Percentiles rank a stretch among this genome's conserved stretches.
phyloP scores from a whole-genome alignment of 2,888 invertebrate species.

The Dasysyrphus tricinctus region DNA sequence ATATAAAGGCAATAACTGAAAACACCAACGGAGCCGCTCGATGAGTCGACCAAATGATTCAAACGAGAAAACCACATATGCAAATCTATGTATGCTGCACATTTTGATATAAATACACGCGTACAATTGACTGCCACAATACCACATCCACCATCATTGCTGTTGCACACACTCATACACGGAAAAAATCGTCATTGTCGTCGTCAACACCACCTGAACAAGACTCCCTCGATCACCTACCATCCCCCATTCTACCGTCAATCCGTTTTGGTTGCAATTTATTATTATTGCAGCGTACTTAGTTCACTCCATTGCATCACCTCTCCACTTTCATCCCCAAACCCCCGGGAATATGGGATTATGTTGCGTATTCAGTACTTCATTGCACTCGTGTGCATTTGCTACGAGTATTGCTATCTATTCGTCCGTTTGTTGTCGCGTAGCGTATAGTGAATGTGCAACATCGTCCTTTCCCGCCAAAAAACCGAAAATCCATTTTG shows the following conservation, averaged over 20 bases:
- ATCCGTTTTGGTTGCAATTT: conserved; percentile 70
- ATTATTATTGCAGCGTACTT: conserved; percentile 75
- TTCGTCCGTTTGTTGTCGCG: conserved; percentile 14
- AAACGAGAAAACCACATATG: conserved; percentile 65
- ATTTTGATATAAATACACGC: conserved; percentile 27
- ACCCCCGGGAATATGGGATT: conserved; percentile 54
- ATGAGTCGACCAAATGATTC: conserved; percentile 57
- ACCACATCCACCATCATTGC: conserved; percentile 46
- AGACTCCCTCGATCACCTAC: conserved; percentile 9
- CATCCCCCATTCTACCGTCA: conserved; percentile 1
- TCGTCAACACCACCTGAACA: conserved; percentile 65
- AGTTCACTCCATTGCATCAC: conserved; percentile 74
- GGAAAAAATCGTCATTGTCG: not conserved
- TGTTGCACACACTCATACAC: conserved; percentile 41
- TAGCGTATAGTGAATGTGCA: conserved; percentile 33
- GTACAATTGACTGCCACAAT: conserved; percentile 34
- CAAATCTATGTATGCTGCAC: conserved; percentile 58
- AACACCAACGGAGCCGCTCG: conserved; percentile 1
- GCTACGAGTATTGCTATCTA: conserved; percentile 14
- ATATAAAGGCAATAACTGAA: not conserved
- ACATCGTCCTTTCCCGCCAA: conserved; percentile 74
- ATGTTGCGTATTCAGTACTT: conserved; percentile 65
- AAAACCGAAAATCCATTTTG: conserved; percentile 66
- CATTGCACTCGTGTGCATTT: conserved; percentile 28
- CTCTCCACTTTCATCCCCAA: conserved; percentile 35